Evolutionary conservation across 2,888 invertebrate genomes (phyloP).

Genomic region (Lepidochrysops patricia): DNA sequence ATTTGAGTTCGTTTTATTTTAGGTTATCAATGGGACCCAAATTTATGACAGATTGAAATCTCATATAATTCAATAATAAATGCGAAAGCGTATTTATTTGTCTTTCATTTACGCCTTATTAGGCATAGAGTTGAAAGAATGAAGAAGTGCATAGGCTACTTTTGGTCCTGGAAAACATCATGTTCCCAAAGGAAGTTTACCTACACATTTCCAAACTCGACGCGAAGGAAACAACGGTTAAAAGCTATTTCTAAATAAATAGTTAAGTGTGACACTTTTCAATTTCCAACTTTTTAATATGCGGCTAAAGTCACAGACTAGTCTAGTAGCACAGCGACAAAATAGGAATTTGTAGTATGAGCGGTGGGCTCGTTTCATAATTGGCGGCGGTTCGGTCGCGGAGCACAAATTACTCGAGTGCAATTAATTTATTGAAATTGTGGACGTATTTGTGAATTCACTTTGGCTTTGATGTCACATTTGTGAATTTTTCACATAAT

Average conservation of each 20-base stretch:
- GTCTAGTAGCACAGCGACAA: not conserved
- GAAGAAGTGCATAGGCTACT: too few species aligned
- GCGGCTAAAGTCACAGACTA: not conserved
- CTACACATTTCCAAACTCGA: too few species aligned
- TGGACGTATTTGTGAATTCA: constrained; percentile 6
- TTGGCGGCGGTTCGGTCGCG: constrained; percentile 23
- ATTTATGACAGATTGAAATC: too few species aligned
- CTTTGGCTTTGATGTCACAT: constrained; percentile 2
- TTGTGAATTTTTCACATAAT: not conserved
- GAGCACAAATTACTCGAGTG: constrained; percentile 21
- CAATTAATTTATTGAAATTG: constrained; percentile 24
- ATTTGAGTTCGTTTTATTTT: too few species aligned
- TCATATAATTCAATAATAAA: too few species aligned
- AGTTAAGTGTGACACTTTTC: not conserved
- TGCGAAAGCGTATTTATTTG: too few species aligned
- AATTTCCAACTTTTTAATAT: not conserved
- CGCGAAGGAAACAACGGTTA: not conserved
- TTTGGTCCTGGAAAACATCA: too few species aligned
- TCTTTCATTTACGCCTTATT: too few species aligned
- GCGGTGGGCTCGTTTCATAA: constrained; percentile 25
- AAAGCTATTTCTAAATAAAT: not conserved
- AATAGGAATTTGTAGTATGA: constrained; percentile 16
- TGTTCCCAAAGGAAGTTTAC: too few species aligned
- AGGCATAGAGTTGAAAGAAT: too few species aligned
- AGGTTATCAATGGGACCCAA: too few species aligned